Conservation (phyloP, 1,140 invertebrate genomes). For the Coptotermes formosanus region DNA sequence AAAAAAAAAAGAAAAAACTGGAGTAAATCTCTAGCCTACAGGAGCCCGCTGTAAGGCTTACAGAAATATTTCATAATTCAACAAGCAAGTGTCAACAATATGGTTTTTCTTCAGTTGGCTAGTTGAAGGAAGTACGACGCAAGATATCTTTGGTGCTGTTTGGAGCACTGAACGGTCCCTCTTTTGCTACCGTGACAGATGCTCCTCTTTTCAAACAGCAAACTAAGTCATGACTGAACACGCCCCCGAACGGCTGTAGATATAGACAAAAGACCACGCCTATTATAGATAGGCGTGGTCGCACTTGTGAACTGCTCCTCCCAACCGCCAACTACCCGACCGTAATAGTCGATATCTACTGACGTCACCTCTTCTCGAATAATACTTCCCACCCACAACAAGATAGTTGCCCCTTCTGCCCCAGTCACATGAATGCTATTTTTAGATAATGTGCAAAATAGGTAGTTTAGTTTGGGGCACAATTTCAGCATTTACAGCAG, state of each 20-base stretch:
- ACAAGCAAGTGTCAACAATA: too few relatives aligned
- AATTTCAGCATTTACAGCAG: too few relatives aligned
- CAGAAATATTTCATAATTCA: too few relatives aligned
- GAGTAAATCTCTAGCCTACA: too few relatives aligned
- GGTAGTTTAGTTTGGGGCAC: too few relatives aligned
- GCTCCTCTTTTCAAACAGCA: background rate
- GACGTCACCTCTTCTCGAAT: background rate
- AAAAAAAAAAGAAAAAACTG: too few relatives aligned
- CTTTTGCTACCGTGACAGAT: background rate
- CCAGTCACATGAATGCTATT: background rate
- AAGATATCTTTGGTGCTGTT: background rate
- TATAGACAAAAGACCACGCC: constrained; percentile 5
- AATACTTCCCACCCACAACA: background rate
- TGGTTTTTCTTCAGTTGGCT: too few relatives aligned
- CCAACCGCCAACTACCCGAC: constrained; percentile 2
- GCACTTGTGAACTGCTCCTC: background rate
- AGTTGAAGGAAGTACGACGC: too few relatives aligned
- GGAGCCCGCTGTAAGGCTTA: too few relatives aligned
- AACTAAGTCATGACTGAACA: background rate
- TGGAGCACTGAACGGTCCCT: too few relatives aligned
- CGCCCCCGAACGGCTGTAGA: background rate
- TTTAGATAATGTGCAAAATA: too few relatives aligned
- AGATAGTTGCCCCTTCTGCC: background rate
- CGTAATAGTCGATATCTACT: constrained; percentile 17
- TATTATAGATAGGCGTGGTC: constrained; percentile 10